phyloP scores from a whole-genome alignment of 2,797 vertebrate species.

The Craterocephalus amniculus region DNA sequence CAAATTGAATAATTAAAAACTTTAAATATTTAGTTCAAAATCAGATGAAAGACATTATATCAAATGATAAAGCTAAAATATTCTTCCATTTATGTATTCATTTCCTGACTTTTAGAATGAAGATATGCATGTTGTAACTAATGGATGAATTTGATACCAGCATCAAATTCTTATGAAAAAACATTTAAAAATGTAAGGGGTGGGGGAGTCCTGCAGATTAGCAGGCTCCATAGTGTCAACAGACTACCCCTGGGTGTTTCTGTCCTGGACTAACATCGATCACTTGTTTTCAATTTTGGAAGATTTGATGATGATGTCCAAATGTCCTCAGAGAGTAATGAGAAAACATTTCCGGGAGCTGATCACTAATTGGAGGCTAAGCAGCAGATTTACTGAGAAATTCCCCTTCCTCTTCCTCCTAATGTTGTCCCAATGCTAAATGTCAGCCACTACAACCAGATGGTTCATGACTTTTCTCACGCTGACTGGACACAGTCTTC shows the following conservation, averaged over 20 bases:
- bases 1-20: not conserved
- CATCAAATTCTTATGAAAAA: not conserved
- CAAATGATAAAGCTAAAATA: not conserved
- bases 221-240: not conserved
- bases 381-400: slow-evolving; percentile 7
- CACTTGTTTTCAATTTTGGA: slow-evolving; percentile 9
- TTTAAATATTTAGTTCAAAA: not conserved
- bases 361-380: slow-evolving; percentile 8
- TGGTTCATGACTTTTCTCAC: not conserved
- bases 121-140: not conserved
- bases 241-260: slow-evolving; percentile 2
- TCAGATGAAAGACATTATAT: not conserved
- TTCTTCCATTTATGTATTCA: not conserved
- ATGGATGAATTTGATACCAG: not conserved
- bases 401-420: not conserved
- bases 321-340: slow-evolving; percentile 1
- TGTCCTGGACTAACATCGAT: not conserved
- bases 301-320: slow-evolving; percentile 2
- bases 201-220: not conserved
- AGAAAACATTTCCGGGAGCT: slow-evolving; percentile 7
- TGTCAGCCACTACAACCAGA: not conserved
- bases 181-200: too few species aligned
- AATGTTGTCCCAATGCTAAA: not conserved
- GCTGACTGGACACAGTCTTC: not conserved
- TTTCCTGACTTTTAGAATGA: not conserved